Evolutionary conservation across 92 coral and sea anemone genomes (phyloP).

Genomic region (Palythoa grandiflora): DNA sequence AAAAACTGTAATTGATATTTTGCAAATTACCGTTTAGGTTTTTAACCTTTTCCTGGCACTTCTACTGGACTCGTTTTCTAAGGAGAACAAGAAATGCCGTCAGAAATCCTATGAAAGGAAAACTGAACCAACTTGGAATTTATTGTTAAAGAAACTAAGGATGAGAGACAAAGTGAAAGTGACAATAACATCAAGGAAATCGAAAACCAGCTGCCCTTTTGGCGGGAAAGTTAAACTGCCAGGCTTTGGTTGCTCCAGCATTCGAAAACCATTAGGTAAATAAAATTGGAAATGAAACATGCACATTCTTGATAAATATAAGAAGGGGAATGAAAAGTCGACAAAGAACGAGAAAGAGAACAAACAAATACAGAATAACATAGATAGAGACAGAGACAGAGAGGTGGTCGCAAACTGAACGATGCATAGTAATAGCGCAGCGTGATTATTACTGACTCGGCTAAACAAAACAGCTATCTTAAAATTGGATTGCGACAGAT

Average conservation of each 20-base stretch:
- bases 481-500: too few species aligned
- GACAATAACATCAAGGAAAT: not conserved
- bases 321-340: too few species aligned
- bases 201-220: not conserved
- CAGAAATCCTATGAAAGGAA: not conserved
- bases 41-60: slow-evolving; percentile 45
- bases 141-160: not conserved
- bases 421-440: too few species aligned
- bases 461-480: too few species aligned
- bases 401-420: too few species aligned
- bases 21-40: not conserved
- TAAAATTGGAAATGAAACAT: too few species aligned
- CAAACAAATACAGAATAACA: too few species aligned
- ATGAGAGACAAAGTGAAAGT: slow-evolving; percentile 24
- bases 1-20: not conserved
- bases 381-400: too few species aligned
- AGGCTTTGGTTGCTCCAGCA: not conserved
- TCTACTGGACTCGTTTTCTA: slow-evolving; percentile 33
- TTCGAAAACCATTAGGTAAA: not conserved
- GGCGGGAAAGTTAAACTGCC: not conserved
- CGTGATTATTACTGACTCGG: too few species aligned
- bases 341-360: too few species aligned
- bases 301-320: too few species aligned
- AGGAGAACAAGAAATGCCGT: slow-evolving; percentile 9
- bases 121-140: not conserved